These are phyloP conservation scores for Elanoides forficatus DNA, from an alignment of 2,113 vertebrate species.

Conservation along the genomic window DNA sequence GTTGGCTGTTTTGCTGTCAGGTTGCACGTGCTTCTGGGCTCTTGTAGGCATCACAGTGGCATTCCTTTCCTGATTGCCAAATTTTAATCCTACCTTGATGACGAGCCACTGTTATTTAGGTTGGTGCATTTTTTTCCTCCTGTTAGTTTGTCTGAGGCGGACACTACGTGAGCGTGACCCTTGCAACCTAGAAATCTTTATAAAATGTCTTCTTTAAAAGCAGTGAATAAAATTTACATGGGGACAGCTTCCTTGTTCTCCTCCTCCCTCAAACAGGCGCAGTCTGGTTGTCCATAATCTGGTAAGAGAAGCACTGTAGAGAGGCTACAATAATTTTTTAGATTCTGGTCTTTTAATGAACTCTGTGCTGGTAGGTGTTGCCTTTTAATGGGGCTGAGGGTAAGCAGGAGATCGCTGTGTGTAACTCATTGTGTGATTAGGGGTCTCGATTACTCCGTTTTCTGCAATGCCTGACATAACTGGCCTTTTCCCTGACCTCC, in stretches of 20 bases:
- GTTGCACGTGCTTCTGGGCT: not conserved
- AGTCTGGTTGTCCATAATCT: not conserved
- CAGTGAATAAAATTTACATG: not conserved
- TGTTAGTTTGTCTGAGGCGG: not conserved
- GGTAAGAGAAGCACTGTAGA: not conserved
- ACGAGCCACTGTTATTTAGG: not conserved
- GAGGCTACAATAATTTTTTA: not conserved
- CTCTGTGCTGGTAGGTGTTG: not conserved
- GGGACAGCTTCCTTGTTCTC: not conserved
- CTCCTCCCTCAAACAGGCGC: not conserved
- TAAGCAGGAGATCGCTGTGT: fast-evolving
- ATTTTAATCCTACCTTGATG: not conserved
- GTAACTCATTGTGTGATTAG: not conserved
- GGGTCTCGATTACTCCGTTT: not conserved
- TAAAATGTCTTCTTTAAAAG: not conserved
- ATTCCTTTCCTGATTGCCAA: not conserved
- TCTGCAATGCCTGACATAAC: not conserved
- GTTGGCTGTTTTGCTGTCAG: not conserved
- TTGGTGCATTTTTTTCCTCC: not conserved
- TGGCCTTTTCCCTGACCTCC: not conserved
- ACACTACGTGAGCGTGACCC: fast-evolving
- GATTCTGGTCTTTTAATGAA: not conserved
- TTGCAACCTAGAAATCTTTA: not conserved
- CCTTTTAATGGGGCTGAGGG: not conserved
- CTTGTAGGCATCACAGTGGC: not conserved